Evolutionary conservation across 2,113 vertebrate species (phyloP), one percentile per base, ranked within the genome.

Genomic region (Sakesphorus luctuosus): DNA sequence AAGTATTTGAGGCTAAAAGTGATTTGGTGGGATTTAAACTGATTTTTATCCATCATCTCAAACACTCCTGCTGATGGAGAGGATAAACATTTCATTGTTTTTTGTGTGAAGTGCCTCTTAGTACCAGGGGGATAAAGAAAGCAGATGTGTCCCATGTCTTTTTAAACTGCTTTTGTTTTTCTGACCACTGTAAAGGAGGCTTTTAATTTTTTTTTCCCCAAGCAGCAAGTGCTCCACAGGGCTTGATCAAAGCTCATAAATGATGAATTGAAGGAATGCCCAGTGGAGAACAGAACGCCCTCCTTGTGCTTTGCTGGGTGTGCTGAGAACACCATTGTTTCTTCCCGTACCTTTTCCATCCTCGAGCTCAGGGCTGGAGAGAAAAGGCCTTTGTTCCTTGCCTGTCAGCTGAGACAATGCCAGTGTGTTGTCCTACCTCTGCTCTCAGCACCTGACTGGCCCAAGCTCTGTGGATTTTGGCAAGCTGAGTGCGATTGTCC

Each of bases 241-340:
- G 66, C 67, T 95, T 89, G 95, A 95, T 96, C 95, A 94, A 92
- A 94, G 84, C 95, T 94, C 86, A 86, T 87, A 93, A 96, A 93
- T 84, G 92, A 78, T 88, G 84, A 91, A 96, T 96, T 93, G 96
- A 96, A 92, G 93, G 69, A 88, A 95, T 80, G 95, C 76, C 75
- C 11, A 0, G 62, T 0, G 1, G 94, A 94, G 95, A 87, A 82
- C 86, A 97, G 83, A 95, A 89, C 58, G 8, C 92, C 36, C 40
- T 92, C 87, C 94, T 97, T 95, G 94, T 96, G 75, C 78, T 90
- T 31, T 20, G 69, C 89, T 94, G 38, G 75, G 59, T 44, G 31
- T 17, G 81, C 71, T 95, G 83, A 96, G 82, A 94, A 90, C 82
- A 50, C 91, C 72, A 96, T 95, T 92, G 95, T 95, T 95, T 67